Conservation (phyloP, 2,113 vertebrate genomes). For the Ivindomyrus marchei region DNA sequence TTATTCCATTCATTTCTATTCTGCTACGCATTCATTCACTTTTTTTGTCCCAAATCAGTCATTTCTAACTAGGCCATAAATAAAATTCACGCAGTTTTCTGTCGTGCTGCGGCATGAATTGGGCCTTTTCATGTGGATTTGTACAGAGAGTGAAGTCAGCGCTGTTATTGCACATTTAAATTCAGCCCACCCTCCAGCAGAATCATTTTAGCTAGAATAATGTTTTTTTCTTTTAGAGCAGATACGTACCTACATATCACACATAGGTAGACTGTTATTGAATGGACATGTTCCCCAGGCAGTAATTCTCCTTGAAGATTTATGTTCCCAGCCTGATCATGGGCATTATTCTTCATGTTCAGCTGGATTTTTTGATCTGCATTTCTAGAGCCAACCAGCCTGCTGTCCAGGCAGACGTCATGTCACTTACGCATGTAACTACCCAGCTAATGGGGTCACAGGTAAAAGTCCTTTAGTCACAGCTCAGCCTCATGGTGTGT, state of each 20-base stretch:
- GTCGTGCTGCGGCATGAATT: background rate
- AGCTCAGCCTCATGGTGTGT: background rate
- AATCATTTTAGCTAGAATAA: background rate
- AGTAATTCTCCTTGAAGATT: background rate
- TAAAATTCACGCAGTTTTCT: constrained; percentile 13
- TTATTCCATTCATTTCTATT: background rate
- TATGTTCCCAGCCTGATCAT: background rate
- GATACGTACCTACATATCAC: background rate
- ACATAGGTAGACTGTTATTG: background rate
- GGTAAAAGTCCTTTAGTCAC: background rate
- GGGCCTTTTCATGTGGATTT: background rate
- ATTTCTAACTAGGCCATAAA: constrained; percentile 23
- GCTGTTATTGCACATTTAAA: background rate
- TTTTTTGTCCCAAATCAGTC: background rate
- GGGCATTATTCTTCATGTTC: background rate
- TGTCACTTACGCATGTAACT: background rate
- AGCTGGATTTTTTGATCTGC: background rate
- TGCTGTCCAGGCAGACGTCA: background rate
- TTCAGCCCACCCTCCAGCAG: background rate
- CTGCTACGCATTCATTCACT: background rate
- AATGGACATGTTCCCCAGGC: background rate
- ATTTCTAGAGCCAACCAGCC: background rate
- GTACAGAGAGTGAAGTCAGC: background rate
- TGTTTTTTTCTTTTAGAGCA: background rate
- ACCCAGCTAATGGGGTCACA: background rate